Conservation (phyloP, 2,797 vertebrate genomes). For the Gymnopithys bicolor region DNA sequence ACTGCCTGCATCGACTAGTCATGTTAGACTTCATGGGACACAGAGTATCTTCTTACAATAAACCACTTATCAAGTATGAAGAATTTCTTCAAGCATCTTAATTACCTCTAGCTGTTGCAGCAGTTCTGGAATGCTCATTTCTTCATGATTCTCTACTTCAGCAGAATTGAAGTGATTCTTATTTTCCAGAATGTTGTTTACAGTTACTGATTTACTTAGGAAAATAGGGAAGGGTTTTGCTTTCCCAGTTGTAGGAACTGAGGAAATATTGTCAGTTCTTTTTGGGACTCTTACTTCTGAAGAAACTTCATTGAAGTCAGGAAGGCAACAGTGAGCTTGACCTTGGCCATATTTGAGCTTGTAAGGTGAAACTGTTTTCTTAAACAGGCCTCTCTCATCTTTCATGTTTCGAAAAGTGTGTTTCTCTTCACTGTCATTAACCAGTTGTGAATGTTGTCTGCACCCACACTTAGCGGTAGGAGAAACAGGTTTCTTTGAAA, state of each 20-base stretch:
- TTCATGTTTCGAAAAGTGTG: constrained; percentile 4
- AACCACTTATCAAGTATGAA: neutral
- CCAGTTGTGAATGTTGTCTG: neutral
- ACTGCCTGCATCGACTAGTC: neutral
- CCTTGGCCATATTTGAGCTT: constrained; percentile 80
- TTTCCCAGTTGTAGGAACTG: constrained; percentile 57
- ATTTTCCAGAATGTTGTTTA: constrained; percentile 76
- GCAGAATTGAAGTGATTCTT: constrained; percentile 27
- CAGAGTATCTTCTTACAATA: neutral
- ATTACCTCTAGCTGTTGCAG: constrained; percentile 66
- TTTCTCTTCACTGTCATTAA: neutral
- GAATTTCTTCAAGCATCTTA: neutral
- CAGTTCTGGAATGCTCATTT: neutral
- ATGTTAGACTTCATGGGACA: neutral
- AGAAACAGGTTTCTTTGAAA: neutral
- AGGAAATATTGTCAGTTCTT: constrained; percentile 52
- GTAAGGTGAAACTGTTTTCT: constrained; percentile 66
- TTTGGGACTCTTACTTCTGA: constrained; percentile 83
- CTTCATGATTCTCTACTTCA: constrained; percentile 46
- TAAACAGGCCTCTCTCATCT: constrained; percentile 36
- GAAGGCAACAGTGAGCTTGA: constrained; percentile 79
- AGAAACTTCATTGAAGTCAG: constrained; percentile 81
- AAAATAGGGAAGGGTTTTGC: constrained; percentile 75
- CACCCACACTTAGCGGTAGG: neutral
- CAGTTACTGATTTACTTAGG: constrained; percentile 44